A percentile compares a stretch with the other conserved stretches of the same genome.
Conservation (phyloP, 2,888 invertebrate genomes). For the Apamea sordens region DNA sequence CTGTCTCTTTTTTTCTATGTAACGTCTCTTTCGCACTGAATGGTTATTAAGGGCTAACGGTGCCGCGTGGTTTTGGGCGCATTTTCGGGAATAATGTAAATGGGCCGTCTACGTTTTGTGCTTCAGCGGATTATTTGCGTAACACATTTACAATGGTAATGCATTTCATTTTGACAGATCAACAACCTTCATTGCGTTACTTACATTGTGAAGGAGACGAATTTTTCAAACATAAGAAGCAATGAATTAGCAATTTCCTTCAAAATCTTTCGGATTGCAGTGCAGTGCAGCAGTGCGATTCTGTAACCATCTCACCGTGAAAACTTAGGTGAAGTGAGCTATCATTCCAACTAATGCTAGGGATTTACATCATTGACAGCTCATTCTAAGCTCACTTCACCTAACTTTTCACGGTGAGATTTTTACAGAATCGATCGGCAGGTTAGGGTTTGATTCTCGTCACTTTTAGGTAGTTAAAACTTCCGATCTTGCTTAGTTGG, state of each 20-base stretch:
- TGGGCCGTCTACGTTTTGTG: not conserved
- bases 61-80: not conserved
- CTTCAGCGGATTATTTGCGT: no score
- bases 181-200: not conserved
- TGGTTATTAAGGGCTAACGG: slow-evolving; percentile 17
- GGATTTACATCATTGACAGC: no score
- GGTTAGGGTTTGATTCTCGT: not conserved
- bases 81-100: slow-evolving; percentile 9
- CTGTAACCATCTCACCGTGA: no score
- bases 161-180: not conserved
- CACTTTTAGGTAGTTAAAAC: not conserved
- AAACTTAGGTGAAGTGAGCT: no score
- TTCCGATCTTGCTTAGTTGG: not conserved
- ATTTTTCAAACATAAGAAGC: not conserved
- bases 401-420: no score
- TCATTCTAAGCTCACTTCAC: no score
- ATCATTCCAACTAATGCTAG: no score
- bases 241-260: not conserved
- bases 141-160: not conserved
- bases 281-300: no score
- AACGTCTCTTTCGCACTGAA: slow-evolving; percentile 42
- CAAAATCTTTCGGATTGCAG: not conserved
- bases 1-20: slow-evolving; percentile 36
- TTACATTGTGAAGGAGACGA: no score
- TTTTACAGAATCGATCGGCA: no score